Conservation (phyloP, 2,888 invertebrate genomes). For the Dione juno region DNA sequence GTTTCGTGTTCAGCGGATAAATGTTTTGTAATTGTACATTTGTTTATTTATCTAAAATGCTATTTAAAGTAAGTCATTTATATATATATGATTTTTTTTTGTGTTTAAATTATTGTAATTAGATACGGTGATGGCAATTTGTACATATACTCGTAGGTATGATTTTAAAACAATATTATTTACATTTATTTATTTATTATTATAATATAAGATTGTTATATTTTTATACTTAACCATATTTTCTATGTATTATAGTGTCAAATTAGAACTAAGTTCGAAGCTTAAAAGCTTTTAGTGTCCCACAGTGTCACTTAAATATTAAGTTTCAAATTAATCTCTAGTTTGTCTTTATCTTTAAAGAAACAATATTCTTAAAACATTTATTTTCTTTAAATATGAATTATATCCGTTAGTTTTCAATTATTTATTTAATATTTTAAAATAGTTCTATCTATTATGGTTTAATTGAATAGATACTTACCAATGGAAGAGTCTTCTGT, state of each 20-base stretch:
- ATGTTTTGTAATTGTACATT: constrained; percentile 44
- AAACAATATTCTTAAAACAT: too few species aligned
- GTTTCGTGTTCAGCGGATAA: constrained; percentile 48
- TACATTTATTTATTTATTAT: neutral
- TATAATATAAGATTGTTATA: neutral
- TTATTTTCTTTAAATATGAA: too few species aligned
- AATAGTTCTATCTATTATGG: too few species aligned
- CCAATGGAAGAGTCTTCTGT: too few species aligned
- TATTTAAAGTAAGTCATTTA: constrained; percentile 35
- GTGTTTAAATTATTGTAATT: constrained; percentile 22
- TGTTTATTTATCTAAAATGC: constrained; percentile 43
- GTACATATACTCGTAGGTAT: neutral
- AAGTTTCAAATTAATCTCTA: too few species aligned
- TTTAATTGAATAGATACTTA: too few species aligned
- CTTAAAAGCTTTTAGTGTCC: neutral
- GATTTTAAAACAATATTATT: neutral
- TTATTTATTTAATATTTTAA: too few species aligned
- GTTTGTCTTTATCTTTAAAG: too few species aligned
- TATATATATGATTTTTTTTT: constrained; percentile 18
- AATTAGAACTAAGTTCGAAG: neutral
- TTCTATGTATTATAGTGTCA: neutral
- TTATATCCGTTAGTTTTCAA: too few species aligned
- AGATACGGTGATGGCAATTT: neutral
- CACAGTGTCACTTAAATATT: too few species aligned
- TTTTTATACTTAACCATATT: neutral